Conservation (phyloP, 2,113 vertebrate genomes). For the Megaleporinus macrocephalus region DNA sequence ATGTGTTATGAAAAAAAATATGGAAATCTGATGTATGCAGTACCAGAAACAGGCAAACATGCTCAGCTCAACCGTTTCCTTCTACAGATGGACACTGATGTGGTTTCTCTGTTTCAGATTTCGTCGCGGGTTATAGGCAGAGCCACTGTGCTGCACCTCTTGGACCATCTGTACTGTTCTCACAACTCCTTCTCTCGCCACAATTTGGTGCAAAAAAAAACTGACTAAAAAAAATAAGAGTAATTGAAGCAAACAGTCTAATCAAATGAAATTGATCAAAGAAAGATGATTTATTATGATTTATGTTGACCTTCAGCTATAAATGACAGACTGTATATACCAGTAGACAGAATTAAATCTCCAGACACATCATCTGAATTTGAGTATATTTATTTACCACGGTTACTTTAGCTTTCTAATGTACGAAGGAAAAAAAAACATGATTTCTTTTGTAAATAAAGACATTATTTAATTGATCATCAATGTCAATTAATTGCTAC, state of each 20-base stretch:
- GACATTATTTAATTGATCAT: slow-evolving; percentile 57
- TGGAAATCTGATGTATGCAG: background rate
- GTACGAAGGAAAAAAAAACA: slow-evolving; percentile 59
- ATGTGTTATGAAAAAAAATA: background rate
- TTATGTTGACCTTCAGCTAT: slow-evolving; percentile 54
- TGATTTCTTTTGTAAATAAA: slow-evolving; percentile 72
- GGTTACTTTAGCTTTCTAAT: slow-evolving; percentile 56
- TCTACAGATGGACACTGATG: background rate
- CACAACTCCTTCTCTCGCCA: slow-evolving; percentile 44
- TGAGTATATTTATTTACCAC: slow-evolving; percentile 60
- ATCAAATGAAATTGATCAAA: slow-evolving; percentile 42
- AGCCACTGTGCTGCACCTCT: background rate
- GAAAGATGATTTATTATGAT: slow-evolving; percentile 47
- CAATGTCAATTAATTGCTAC: slow-evolving; percentile 15
- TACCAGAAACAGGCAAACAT: background rate
- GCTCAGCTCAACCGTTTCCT: background rate
- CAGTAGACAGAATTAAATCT: slow-evolving; percentile 35
- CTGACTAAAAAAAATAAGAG: slow-evolving; percentile 8
- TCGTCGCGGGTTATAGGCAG: slow-evolving; percentile 75
- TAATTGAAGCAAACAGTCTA: slow-evolving; percentile 12
- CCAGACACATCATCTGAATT: slow-evolving; percentile 29
- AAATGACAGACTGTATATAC: slow-evolving; percentile 60
- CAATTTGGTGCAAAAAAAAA: slow-evolving; percentile 38
- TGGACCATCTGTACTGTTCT: slow-evolving; percentile 37
- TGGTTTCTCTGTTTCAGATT: slow-evolving; percentile 69